A percentile compares a stretch with the other conserved stretches of the same genome.
These are phyloP conservation scores for Meghimatium bilineatum DNA, from an alignment of 2,888 invertebrate species.

Conservation along the genomic window DNA sequence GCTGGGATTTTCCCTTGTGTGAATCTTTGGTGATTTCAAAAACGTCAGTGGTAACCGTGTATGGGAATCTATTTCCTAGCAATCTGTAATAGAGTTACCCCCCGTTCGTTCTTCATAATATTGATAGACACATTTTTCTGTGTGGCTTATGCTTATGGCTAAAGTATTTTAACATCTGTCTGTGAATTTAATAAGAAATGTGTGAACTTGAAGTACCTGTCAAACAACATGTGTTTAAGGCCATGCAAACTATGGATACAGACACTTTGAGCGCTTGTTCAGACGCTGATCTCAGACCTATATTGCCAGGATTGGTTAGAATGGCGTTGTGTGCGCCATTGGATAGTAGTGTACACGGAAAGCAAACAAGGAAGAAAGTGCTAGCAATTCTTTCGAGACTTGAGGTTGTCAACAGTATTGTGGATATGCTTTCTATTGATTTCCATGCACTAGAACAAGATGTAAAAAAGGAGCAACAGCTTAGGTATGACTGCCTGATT, in stretches of 20 bases:
- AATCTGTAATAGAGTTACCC: too few species aligned
- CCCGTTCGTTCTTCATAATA: too few species aligned
- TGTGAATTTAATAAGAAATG: constrained; percentile 6
- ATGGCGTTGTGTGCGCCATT: constrained; percentile 93
- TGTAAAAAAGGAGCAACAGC: constrained; percentile 92
- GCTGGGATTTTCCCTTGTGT: too few species aligned
- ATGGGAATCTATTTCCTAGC: too few species aligned
- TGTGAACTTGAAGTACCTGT: constrained; percentile 55
- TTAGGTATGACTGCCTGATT: too few species aligned
- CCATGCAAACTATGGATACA: constrained; percentile 81
- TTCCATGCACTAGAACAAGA: constrained; percentile 94
- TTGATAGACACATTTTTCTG: too few species aligned
- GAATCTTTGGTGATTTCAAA: too few species aligned
- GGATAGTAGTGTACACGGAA: constrained; percentile 89
- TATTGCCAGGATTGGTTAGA: constrained; percentile 91
- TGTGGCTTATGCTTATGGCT: too few species aligned
- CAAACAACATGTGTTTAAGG: constrained; percentile 66
- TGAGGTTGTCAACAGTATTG: constrained; percentile 95
- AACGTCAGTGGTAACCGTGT: too few species aligned
- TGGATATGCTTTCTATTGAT: constrained; percentile 93
- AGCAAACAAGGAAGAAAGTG: constrained; percentile 89
- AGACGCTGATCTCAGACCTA: constrained; percentile 89
- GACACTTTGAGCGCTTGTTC: constrained; percentile 84
- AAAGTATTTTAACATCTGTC: too few species aligned
- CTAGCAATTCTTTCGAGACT: constrained; percentile 92